phyloP scores from a whole-genome alignment of 2,113 vertebrate genomes.

The Accipiter cooperii region DNA sequence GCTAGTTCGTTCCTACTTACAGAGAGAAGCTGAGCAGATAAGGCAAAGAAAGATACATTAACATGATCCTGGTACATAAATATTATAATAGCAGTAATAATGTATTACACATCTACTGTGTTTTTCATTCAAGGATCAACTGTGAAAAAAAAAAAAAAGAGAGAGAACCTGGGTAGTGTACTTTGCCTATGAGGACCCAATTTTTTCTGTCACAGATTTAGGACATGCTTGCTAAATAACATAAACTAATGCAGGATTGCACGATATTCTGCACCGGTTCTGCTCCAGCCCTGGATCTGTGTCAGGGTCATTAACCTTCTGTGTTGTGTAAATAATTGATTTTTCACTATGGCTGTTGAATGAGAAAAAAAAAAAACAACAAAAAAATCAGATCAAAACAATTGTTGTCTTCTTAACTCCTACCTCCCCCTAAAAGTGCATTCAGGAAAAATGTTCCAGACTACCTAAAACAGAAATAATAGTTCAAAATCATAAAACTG shows the following conservation, averaged over 20 bases:
- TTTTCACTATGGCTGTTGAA: neutral
- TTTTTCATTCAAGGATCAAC: neutral
- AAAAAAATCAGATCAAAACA: neutral
- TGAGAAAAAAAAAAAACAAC: neutral
- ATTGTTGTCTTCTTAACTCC: neutral
- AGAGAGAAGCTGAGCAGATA: neutral
- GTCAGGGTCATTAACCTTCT: neutral
- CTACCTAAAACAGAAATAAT: neutral
- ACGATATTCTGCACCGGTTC: neutral
- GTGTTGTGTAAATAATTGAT: constrained; percentile 18
- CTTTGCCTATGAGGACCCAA: neutral
- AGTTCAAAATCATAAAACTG: neutral
- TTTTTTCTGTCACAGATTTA: neutral
- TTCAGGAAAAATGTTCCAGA: neutral
- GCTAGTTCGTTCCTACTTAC: neutral
- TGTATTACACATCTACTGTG: neutral
- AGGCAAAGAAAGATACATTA: neutral
- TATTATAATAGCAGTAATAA: neutral
- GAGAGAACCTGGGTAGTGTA: neutral
- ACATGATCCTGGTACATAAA: neutral
- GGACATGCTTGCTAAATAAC: neutral
- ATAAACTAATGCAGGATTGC: neutral
- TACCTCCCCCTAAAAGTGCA: neutral
- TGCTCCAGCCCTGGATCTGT: neutral
- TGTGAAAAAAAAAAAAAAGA: neutral